phyloP scores from a whole-genome alignment of 2,888 invertebrate genomes.

The Platycheirus rosarum region DNA sequence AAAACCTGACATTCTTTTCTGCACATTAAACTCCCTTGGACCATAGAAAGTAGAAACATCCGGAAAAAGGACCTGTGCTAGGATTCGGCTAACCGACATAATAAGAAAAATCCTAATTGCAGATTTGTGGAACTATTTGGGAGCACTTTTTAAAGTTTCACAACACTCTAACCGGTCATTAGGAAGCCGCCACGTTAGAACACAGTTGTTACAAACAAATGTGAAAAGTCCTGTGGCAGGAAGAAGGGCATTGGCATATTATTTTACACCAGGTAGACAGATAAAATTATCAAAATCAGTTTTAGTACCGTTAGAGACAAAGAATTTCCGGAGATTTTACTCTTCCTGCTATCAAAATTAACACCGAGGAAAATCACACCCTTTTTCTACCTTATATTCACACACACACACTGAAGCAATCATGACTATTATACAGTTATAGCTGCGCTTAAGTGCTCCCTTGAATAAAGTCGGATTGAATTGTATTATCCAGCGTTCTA shows the following conservation, averaged over 20 bases:
- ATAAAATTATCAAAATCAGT: constrained; percentile 63
- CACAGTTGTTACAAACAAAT: background rate
- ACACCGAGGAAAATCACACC: constrained; percentile 1
- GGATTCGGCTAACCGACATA: constrained; percentile 3
- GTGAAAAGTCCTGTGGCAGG: constrained; percentile 23
- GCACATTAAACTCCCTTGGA: constrained; percentile 38
- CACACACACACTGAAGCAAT: background rate
- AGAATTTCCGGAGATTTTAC: constrained; percentile 35
- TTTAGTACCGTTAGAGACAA: constrained; percentile 41
- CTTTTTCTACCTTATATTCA: background rate
- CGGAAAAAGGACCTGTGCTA: background rate
- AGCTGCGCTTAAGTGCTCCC: constrained; percentile 60
- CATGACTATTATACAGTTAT: constrained; percentile 27
- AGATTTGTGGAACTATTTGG: constrained; percentile 58
- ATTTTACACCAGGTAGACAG: constrained; percentile 14
- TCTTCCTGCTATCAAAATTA: constrained; percentile 38
- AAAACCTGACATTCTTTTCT: constrained; percentile 59
- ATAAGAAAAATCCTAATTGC: constrained; percentile 57
- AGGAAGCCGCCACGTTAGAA: constrained; percentile 5
- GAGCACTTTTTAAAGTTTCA: constrained; percentile 52
- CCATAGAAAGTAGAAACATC: background rate
- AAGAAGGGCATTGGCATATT: constrained; percentile 26
- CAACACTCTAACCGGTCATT: constrained; percentile 52
- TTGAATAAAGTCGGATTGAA: constrained; percentile 68
- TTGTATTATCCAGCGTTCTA: constrained; percentile 69